Evolutionary conservation across 2,113 vertebrate genomes (phyloP).

Genomic region (Microcebus tavaratra): DNA sequence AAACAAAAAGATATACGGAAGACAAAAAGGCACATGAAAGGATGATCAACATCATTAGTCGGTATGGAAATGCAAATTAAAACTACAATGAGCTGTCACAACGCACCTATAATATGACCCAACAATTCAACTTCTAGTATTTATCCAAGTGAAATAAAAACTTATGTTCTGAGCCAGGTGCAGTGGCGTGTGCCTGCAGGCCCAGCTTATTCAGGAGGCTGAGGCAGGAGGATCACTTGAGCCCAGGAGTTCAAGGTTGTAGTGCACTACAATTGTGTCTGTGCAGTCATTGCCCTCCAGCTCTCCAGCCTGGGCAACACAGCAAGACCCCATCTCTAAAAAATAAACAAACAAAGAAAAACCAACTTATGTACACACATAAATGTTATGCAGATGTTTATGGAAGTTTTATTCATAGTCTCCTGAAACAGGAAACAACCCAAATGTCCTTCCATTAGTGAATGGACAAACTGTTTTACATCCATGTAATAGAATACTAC

Average conservation of each 20-base stretch:
- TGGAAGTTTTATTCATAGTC: neutral
- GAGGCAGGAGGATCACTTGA: neutral
- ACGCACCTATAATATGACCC: neutral
- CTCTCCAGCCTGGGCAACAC: neutral
- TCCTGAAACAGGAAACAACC: neutral
- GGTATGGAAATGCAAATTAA: neutral
- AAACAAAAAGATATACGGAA: neutral
- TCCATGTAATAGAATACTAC: neutral
- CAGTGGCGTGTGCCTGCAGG: neutral
- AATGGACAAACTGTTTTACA: neutral
- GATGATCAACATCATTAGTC: neutral
- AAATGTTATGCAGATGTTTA: neutral
- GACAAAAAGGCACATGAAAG: neutral
- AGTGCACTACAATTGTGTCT: neutral
- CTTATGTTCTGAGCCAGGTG: neutral
- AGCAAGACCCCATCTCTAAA: neutral
- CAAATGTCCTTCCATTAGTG: neutral
- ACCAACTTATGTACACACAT: neutral
- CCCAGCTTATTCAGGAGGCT: neutral
- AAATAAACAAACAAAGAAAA: neutral
- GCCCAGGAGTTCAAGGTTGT: neutral
- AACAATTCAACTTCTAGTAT: neutral
- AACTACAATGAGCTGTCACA: neutral
- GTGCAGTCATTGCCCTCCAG: neutral
- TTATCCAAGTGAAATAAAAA: conserved; percentile 7